Evolutionary conservation across 2,888 invertebrate genomes (phyloP).

Genomic region (Cataglyphis livida): DNA sequence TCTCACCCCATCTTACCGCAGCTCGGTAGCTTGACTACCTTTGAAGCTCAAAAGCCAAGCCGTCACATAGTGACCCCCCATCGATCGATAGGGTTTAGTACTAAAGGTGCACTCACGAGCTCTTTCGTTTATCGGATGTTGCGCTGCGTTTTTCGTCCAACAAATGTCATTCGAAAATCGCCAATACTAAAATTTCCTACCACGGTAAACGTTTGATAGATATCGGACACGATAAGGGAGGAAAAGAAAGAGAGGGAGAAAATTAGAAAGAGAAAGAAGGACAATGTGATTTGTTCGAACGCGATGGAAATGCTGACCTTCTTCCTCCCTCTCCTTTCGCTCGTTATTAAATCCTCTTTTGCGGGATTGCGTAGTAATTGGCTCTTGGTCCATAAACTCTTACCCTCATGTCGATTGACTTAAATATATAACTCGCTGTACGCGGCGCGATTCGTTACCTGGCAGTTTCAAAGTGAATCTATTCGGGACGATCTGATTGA

Average conservation of each 20-base stretch:
- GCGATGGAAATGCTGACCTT: constrained; percentile 32
- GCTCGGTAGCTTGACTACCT: constrained; percentile 47
- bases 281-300: constrained; percentile 16
- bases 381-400: constrained; percentile 44
- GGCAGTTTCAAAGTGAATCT: constrained; percentile 9
- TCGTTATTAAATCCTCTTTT: constrained; percentile 49
- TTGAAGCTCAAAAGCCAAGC: constrained; percentile 62
- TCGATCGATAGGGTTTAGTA: constrained; percentile 65
- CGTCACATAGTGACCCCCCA: constrained; percentile 50
- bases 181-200: constrained; percentile 52
- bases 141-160: constrained; percentile 40
- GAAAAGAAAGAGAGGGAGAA: constrained; percentile 24
- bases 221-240: constrained; percentile 37
- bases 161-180: constrained; percentile 57
- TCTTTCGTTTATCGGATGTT: constrained; percentile 67
- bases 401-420: constrained; percentile 42
- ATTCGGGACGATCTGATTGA: constrained; percentile 33
- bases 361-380: constrained; percentile 32
- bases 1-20: constrained; percentile 34
- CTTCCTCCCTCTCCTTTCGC: constrained; percentile 20
- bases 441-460: constrained; percentile 24
- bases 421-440: constrained; percentile 43
- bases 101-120: constrained; percentile 68
- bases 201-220: constrained; percentile 38
- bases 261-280: background rate